Evolutionary conservation across 1,140 invertebrate genomes (phyloP).

Genomic region (Neodiprion lecontei): DNA sequence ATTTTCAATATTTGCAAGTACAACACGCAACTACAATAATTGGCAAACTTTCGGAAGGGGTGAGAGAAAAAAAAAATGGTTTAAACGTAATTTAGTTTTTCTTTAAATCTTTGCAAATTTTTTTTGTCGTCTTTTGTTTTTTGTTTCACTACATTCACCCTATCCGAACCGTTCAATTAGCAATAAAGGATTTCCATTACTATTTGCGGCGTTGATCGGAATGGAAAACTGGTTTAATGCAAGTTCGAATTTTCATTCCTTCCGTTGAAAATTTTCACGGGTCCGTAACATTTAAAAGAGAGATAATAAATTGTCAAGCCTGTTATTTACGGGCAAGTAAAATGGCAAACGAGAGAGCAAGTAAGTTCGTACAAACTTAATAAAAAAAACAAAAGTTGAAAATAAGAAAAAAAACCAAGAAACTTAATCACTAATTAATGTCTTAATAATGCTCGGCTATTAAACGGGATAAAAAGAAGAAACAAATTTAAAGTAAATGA

Average conservation of each 20-base stretch:
- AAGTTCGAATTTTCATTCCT: no score
- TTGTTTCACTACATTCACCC: background rate
- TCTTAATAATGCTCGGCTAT: background rate
- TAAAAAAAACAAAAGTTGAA: no score
- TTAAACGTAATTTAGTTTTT: background rate
- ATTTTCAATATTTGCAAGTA: no score
- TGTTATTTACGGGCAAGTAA: background rate
- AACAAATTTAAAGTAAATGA: background rate
- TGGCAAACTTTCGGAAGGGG: no score
- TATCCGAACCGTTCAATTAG: no score
- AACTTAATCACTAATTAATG: background rate
- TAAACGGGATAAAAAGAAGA: background rate
- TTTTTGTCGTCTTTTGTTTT: background rate
- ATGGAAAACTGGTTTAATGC: no score
- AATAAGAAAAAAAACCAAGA: background rate
- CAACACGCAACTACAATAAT: no score
- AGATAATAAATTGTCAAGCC: no score
- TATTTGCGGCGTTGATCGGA: no score
- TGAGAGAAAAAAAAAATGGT: background rate
- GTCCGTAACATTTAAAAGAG: no score
- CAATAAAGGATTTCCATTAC: no score
- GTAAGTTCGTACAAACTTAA: background rate
- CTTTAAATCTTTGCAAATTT: background rate
- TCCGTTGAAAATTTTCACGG: no score
- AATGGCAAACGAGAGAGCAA: conserved; percentile 1